These are phyloP conservation scores for Labrus mixtus DNA, from an alignment of 2,113 vertebrate species.

Conservation along the genomic window DNA sequence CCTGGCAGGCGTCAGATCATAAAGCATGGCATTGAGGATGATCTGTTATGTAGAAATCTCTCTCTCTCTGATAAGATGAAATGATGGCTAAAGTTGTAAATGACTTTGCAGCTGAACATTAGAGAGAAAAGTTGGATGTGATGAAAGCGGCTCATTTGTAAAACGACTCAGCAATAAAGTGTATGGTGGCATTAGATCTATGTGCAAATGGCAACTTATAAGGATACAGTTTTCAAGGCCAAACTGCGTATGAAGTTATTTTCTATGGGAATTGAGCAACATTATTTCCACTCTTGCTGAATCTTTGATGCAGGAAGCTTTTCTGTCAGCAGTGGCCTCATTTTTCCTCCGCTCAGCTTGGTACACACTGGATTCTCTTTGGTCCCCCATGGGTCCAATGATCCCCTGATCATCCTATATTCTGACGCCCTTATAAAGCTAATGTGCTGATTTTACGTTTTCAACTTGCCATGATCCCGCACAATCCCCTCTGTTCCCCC, in stretches of 20 bases:
- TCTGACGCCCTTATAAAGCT: constrained; percentile 83
- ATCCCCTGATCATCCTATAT: constrained; percentile 82
- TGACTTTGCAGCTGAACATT: constrained; percentile 42
- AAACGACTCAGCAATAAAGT: constrained; percentile 10
- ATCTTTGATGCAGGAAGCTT: constrained; percentile 71
- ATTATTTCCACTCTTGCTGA: constrained; percentile 56
- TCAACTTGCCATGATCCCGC: constrained; percentile 82
- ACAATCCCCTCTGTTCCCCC: constrained; percentile 82
- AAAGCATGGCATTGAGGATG: constrained; percentile 31
- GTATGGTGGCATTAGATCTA: constrained; percentile 1
- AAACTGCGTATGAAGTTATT: constrained; percentile 50
- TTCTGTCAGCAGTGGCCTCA: constrained; percentile 73
- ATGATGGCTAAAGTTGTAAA: constrained; percentile 32
- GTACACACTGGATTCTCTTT: constrained; percentile 72
- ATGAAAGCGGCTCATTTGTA: constrained; percentile 44
- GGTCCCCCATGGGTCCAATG: constrained; percentile 74
- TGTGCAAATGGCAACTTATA: constrained; percentile 15
- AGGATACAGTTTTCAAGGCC: constrained; percentile 22
- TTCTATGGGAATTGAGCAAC: constrained; percentile 60
- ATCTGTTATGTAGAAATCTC: constrained; percentile 22
- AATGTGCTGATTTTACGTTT: constrained; percentile 86
- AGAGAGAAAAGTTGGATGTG: constrained; percentile 46
- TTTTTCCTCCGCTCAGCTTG: constrained; percentile 67
- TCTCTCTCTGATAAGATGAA: constrained; percentile 31
- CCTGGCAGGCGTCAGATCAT: constrained; percentile 38